Percentiles rank a stretch among this genome's conserved stretches.
Evolutionary conservation across 1,140 invertebrate genomes (phyloP).

Genomic region (Drosophila busckii): DNA sequence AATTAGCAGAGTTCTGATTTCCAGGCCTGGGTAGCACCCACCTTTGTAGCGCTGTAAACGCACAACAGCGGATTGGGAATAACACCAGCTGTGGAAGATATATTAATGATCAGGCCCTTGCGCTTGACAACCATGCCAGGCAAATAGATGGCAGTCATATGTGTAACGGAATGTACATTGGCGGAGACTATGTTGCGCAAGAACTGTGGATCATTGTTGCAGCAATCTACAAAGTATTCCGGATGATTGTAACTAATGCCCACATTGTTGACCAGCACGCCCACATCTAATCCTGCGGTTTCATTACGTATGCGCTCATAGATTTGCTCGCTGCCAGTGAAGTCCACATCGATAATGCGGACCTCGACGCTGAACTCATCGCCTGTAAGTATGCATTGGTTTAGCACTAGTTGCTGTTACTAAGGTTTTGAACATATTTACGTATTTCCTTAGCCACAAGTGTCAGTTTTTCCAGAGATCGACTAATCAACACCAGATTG

Average conservation of each 20-base stretch:
- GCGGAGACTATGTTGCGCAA: constrained; percentile 84
- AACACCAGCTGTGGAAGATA: constrained; percentile 90
- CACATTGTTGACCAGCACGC: constrained; percentile 96
- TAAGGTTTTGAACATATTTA: constrained; percentile 22
- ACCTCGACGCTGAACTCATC: constrained; percentile 88
- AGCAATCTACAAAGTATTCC: constrained; percentile 88
- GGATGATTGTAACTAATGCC: constrained; percentile 94
- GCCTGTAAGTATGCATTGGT: constrained; percentile 80
- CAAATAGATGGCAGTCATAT: constrained; percentile 91
- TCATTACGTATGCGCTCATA: constrained; percentile 88
- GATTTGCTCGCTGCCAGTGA: constrained; percentile 85
- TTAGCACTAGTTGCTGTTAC: neutral
- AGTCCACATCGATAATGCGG: constrained; percentile 91
- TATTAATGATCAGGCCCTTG: constrained; percentile 94
- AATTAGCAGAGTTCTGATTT: neutral
- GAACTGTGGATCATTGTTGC: constrained; percentile 81
- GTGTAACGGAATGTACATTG: constrained; percentile 87
- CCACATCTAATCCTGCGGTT: constrained; percentile 90
- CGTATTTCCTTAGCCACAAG: constrained; percentile 88
- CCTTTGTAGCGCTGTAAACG: constrained; percentile 94
- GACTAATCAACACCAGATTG: constrained; percentile 93
- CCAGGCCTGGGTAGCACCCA: constrained; percentile 60
- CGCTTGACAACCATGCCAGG: constrained; percentile 92
- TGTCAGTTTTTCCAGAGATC: constrained; percentile 90
- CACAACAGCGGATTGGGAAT: constrained; percentile 91